phyloP scores from a whole-genome alignment of 2,888 invertebrate genomes.

The Lucinisca nassula region DNA sequence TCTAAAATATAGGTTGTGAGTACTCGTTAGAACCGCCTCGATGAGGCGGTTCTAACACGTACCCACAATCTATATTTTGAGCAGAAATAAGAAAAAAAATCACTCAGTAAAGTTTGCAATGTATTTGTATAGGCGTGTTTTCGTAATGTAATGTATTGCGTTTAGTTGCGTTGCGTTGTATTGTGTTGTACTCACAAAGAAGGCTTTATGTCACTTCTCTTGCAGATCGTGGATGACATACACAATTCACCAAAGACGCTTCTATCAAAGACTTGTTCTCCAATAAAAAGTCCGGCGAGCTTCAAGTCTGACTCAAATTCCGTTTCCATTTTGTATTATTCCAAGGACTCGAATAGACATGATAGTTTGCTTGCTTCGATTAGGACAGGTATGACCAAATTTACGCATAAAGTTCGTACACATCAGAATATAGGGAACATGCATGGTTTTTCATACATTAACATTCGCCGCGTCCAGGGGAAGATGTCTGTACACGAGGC shows the following conservation, averaged over 20 bases:
- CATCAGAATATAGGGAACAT: not conserved
- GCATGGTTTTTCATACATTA: no score
- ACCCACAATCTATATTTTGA: no score
- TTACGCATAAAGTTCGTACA: not conserved
- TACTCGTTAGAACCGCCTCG: no score
- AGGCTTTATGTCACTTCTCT: not conserved
- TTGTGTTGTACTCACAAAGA: not conserved
- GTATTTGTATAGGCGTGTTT: no score
- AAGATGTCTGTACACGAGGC: no score
- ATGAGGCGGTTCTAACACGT: no score
- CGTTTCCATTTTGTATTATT: not conserved
- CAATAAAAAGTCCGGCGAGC: not conserved
- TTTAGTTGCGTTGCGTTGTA: no score
- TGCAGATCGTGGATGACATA: not conserved
- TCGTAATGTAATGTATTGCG: no score
- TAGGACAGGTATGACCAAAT: not conserved
- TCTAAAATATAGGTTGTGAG: no score
- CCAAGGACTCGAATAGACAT: not conserved
- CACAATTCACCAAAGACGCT: not conserved
- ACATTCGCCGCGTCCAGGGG: no score
- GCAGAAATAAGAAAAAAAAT: no score
- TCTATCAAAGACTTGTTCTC: not conserved
- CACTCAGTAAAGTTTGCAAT: no score
- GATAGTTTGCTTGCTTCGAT: not conserved
- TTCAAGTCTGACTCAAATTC: not conserved